These are phyloP conservation scores for Agapostemon virescens DNA, from an alignment of 2,888 invertebrate genomes.

Conservation along the genomic window DNA sequence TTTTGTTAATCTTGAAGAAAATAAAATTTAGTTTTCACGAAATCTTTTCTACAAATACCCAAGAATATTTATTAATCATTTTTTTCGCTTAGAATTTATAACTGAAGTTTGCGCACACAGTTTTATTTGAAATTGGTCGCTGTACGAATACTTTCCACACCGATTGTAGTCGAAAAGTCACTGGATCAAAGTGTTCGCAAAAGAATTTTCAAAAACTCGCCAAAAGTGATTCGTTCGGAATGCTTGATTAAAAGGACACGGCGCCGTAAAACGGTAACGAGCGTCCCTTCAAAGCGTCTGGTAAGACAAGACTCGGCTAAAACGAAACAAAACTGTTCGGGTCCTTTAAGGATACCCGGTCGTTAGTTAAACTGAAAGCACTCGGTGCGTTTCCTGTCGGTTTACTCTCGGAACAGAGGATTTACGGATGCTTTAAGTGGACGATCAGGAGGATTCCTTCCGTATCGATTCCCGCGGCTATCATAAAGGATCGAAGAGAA, in stretches of 20 bases:
- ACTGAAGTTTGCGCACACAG: no score
- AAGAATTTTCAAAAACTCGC: neutral
- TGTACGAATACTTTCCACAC: no score
- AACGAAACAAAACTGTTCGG: constrained; percentile 44
- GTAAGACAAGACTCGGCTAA: constrained; percentile 5
- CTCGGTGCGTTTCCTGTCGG: constrained; percentile 62
- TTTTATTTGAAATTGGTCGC: no score
- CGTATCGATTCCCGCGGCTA: constrained; percentile 16
- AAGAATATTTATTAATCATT: no score
- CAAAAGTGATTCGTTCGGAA: neutral
- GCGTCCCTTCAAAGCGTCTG: constrained; percentile 17
- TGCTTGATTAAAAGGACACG: neutral
- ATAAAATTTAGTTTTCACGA: no score
- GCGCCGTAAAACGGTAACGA: neutral
- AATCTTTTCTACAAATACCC: no score
- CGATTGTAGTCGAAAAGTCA: neutral
- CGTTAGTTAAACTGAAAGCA: constrained; percentile 60
- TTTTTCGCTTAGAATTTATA: no score
- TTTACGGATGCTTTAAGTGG: constrained; percentile 13
- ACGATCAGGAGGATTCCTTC: constrained; percentile 31
- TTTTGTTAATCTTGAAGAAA: no score
- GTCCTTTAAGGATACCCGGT: constrained; percentile 28
- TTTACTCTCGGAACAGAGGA: constrained; percentile 44
- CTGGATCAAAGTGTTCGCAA: neutral
- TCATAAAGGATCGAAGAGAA: constrained; percentile 40